Evolutionary conservation across 1,140 invertebrate species (phyloP), one percentile per base, ranked within the genome.

Genomic region (Stenopsyche tienmushanensis): DNA sequence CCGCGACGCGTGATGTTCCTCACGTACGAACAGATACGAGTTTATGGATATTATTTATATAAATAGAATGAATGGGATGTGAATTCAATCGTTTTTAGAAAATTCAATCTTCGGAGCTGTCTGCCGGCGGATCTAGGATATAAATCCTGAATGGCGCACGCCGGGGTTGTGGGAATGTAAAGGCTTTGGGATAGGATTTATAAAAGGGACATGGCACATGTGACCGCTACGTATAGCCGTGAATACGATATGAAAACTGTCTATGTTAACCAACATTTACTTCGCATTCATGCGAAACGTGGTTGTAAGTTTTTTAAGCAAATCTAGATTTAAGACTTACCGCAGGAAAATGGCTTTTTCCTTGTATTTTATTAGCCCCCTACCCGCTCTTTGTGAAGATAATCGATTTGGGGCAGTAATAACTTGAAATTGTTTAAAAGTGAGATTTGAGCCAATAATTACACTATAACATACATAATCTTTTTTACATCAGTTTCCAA

Each of bases 31-130:
- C n/a, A n/a, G n/a, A n/a, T n/a, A n/a, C n/a, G n/a, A n/a, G n/a
- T n/a, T n/a, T n/a, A n/a, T n/a, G n/a, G n/a, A n/a, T n/a, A n/a
- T n/a, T n/a, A n/a, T n/a, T n/a, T n/a, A n/a, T n/a, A n/a, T n/a
- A n/a, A n/a, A n/a, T n/a, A n/a, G n/a, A n/a, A n/a, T n/a, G n/a
- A n/a, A 45, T 17, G 44, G 47, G 15, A 23, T 21, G 10, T 23
- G 47, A 13, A 45, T 62, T 63, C 59, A 47, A 60, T 55, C 67
- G 62, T 59, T 66, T 66, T 59, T 47, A 13, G 44, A 69, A 69
- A 69, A 69, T 69, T 69, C 64, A 69, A 69, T 69, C 67, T 69
- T 59, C 26, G 25, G 42, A 66, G 34, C 67, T 64, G 67, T 69
- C 67, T 45, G 21, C 63, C 58, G 49, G 52, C 67, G 67, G 67